Evolutionary conservation across 2,888 invertebrate species (phyloP), one percentile per base, ranked within the genome.

Genomic region (Aporophyla nigra): DNA sequence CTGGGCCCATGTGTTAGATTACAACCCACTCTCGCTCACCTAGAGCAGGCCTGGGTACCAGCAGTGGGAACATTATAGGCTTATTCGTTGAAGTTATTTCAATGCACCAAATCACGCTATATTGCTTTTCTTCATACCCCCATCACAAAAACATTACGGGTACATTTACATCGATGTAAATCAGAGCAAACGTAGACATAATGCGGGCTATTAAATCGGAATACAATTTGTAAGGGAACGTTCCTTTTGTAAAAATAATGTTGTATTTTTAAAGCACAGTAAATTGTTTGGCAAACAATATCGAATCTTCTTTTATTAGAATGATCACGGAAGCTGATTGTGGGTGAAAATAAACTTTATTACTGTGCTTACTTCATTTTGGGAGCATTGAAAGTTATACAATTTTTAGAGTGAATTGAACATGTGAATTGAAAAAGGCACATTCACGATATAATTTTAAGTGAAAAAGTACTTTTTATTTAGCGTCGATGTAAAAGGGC

Each of bases 221-320:
- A 62, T 67, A 66, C 78, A 82, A 61, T 67, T 66, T 76, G 61
- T 56, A 76, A 78, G 16, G 27, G 14, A 78, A 43, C 40, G 24
- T 43, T 61, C 43, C 33, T 53, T 33, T 63, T 76, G 49, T 75
- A 58, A 63, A 77, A 80, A 75, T 46, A 65, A 78, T 27, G 62
- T 76, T 56, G 83, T 65, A 49, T 76, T 76, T 84, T 63, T 59
- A 63, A 69, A 72, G 56, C 43, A 53, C 51, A n/a, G 66, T 82
- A 66, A 82, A 79, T 81, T 71, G 71, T 81, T 72, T 58, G 71
- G 62, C 54, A 83, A 83, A 72, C 65, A 71, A 58, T 56, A 80
- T 75, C 49, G 53, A 59, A 53, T 49, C 69, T 59, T 59, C 12
- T 59, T 83, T 82, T 78, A 78, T 70, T 62, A 53, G 16, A 62